Conservation (phyloP, 1,140 invertebrate species). For the Philopotamus ludificatus region DNA sequence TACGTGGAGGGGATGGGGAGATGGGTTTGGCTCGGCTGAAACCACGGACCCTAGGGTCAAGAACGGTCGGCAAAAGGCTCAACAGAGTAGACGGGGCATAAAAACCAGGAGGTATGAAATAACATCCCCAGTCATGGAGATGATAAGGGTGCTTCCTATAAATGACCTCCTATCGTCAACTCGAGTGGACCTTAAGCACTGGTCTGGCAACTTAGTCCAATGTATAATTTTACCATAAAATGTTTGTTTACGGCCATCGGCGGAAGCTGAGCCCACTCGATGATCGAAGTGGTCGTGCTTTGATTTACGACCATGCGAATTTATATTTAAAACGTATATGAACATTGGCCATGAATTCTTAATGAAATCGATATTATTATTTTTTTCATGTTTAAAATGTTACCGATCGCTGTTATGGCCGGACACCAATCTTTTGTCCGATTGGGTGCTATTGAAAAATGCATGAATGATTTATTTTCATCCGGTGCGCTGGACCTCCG, state of each 20-base stretch:
- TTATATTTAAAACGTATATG: too few relatives aligned
- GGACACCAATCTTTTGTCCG: conserved; percentile 10
- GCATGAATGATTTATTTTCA: conserved; percentile 17
- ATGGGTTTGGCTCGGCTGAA: too few relatives aligned
- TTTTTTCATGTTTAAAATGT: too few relatives aligned
- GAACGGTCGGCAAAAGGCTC: conserved; percentile 6
- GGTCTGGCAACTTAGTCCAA: conserved; percentile 15
- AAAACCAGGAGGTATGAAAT: conserved; percentile 35
- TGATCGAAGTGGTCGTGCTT: background rate
- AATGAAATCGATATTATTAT: too few relatives aligned
- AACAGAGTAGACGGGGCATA: conserved; percentile 27
- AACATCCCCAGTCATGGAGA: conserved; percentile 29
- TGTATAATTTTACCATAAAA: conserved; percentile 31
- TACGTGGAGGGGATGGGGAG: too few relatives aligned
- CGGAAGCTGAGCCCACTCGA: background rate
- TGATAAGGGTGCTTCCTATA: conserved; percentile 38
- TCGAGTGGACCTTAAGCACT: conserved; percentile 27
- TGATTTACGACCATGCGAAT: background rate
- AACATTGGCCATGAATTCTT: too few relatives aligned
- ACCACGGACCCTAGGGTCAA: conserved; percentile 25
- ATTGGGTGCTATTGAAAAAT: conserved; percentile 26
- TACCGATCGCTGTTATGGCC: too few relatives aligned
- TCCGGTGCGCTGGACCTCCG: background rate
- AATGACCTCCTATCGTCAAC: conserved; percentile 27
- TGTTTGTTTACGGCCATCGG: conserved; percentile 12